Conservation (phyloP, 2,113 vertebrate species). For the Pluvialis apricaria region DNA sequence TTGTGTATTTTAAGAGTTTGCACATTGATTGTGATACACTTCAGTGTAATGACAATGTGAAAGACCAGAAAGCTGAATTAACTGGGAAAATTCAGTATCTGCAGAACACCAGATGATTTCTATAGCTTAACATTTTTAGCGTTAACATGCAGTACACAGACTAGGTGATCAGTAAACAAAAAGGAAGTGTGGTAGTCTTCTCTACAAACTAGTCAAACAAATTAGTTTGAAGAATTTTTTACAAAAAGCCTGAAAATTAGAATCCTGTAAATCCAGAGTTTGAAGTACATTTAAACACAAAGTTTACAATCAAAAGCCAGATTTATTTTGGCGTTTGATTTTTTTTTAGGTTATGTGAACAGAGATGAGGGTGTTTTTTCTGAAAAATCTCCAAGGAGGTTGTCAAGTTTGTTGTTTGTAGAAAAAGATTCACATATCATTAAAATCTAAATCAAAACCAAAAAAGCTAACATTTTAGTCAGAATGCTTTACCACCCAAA, state of each 20-base stretch:
- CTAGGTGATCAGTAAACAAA: neutral
- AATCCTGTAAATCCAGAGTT: neutral
- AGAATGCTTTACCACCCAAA: neutral
- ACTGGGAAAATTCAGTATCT: neutral
- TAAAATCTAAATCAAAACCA: neutral
- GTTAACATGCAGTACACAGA: slow-evolving; percentile 46
- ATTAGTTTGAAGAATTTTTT: neutral
- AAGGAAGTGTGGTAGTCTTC: neutral
- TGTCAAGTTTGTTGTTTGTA: neutral
- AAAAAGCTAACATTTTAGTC: neutral
- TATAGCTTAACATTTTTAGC: neutral
- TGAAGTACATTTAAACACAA: neutral
- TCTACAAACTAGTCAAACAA: neutral
- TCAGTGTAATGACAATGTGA: slow-evolving; percentile 21
- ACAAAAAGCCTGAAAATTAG: neutral
- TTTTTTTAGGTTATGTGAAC: neutral
- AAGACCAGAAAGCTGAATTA: neutral
- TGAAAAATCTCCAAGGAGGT: neutral
- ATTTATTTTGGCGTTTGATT: neutral
- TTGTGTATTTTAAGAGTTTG: slow-evolving; percentile 36
- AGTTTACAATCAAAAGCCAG: neutral
- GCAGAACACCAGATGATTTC: neutral
- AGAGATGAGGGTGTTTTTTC: neutral
- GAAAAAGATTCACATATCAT: neutral
- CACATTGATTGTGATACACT: slow-evolving; percentile 47